Conservation (phyloP, 2,113 vertebrate species). For the Megaleporinus macrocephalus region DNA sequence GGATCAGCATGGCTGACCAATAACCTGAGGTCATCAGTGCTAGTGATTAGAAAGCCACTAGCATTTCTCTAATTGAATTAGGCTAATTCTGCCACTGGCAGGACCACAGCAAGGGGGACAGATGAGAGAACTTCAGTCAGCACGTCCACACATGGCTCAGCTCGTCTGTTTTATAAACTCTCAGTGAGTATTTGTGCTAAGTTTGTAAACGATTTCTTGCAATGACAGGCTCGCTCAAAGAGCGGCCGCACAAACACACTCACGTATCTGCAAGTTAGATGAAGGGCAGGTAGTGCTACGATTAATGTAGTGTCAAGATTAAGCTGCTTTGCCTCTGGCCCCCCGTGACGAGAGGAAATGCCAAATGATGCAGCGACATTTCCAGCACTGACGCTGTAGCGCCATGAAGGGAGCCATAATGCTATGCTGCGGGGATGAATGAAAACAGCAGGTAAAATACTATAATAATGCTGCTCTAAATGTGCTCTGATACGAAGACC, state of each 20-base stretch:
- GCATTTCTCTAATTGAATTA: constrained; percentile 41
- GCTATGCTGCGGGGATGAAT: constrained; percentile 9
- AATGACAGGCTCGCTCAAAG: constrained; percentile 26
- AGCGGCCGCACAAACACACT: constrained; percentile 33
- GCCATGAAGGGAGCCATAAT: constrained; percentile 10
- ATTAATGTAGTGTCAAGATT: constrained; percentile 38
- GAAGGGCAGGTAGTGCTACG: constrained; percentile 10
- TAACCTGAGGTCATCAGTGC: constrained; percentile 23
- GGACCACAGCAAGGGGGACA: background rate
- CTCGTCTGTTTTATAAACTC: background rate
- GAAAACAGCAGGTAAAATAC: constrained; percentile 24
- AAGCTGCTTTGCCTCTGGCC: constrained; percentile 49
- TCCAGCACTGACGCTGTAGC: constrained; percentile 48
- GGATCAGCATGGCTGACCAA: background rate
- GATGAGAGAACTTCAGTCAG: constrained; percentile 15
- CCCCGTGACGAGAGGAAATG: constrained; percentile 61
- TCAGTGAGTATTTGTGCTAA: background rate
- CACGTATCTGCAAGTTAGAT: background rate
- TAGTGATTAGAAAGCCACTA: constrained; percentile 19
- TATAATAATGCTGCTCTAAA: background rate
- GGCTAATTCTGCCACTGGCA: constrained; percentile 8
- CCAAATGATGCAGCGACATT: constrained; percentile 54
- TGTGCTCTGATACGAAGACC: background rate
- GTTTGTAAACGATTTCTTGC: background rate
- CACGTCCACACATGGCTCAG: background rate